phyloP scores from a whole-genome alignment of 2,888 invertebrate genomes.

The Odiellus spinosus region DNA sequence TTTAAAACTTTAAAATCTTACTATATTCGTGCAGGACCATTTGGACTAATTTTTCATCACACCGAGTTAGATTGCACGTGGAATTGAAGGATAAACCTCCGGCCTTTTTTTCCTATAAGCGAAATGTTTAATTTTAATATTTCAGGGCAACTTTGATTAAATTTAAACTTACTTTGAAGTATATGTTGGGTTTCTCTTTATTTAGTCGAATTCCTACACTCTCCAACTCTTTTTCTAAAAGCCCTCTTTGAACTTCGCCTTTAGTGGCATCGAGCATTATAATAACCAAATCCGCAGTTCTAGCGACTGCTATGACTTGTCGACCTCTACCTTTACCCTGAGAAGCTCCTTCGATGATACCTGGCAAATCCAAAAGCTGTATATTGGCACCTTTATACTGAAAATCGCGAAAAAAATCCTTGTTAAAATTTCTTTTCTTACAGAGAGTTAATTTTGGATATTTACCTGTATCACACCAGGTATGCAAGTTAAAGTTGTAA shows the following conservation, averaged over 20 bases:
- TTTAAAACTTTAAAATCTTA: slow-evolving; percentile 36
- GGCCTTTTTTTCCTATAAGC: slow-evolving; percentile 73
- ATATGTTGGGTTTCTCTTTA: slow-evolving; percentile 88
- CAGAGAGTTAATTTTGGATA: neutral
- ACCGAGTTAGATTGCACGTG: slow-evolving; percentile 76
- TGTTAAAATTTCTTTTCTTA: neutral
- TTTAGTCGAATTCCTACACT: slow-evolving; percentile 94
- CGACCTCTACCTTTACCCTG: slow-evolving; percentile 77
- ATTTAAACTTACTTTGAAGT: slow-evolving; percentile 64
- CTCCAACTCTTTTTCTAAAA: slow-evolving; percentile 88
- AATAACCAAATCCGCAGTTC: slow-evolving; percentile 90
- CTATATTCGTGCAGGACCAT: slow-evolving; percentile 97
- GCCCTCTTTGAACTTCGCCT: slow-evolving; percentile 75
- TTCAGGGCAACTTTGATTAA: slow-evolving; percentile 18
- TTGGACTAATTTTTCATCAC: slow-evolving; percentile 94
- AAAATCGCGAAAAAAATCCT: slow-evolving; percentile 14
- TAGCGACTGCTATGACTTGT: slow-evolving; percentile 88
- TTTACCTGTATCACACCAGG: slow-evolving; percentile 82
- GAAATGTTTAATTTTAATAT: slow-evolving; percentile 1
- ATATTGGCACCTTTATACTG: slow-evolving; percentile 93
- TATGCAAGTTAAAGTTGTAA: slow-evolving; percentile 96
- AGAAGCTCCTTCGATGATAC: slow-evolving; percentile 98
- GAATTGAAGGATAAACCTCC: slow-evolving; percentile 95
- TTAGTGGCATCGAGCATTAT: slow-evolving; percentile 99
- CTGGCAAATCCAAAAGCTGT: slow-evolving; percentile 92